Conservation (phyloP, 2,113 vertebrate species). For the Arvicanthis niloticus region DNA sequence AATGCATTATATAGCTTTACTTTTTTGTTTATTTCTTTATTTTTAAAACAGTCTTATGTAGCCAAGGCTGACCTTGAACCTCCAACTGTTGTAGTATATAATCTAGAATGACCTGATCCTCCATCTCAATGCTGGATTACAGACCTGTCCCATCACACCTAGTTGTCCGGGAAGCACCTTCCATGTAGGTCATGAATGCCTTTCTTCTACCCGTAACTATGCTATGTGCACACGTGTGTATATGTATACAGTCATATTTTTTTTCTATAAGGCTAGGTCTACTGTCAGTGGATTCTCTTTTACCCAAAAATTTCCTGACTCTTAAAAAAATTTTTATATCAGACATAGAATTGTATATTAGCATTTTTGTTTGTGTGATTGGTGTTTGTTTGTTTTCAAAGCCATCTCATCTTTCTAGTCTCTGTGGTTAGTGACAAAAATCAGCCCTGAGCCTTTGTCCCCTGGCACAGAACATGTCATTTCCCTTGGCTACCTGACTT, state of each 20-base stretch:
- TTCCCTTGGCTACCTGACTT: not conserved
- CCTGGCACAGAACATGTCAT: not conserved
- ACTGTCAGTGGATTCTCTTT: too few species aligned
- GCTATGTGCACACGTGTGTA: not conserved
- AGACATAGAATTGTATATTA: not conserved
- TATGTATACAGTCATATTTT: not conserved
- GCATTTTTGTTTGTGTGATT: not conserved
- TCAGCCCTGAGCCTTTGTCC: not conserved
- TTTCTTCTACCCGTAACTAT: not conserved
- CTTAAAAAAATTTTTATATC: conserved; percentile 1
- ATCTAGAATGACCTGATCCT: not conserved
- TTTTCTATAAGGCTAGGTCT: too few species aligned
- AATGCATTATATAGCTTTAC: not conserved
- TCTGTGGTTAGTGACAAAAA: not conserved
- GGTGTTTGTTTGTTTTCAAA: not conserved
- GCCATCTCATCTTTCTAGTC: not conserved
- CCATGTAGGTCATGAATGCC: not conserved
- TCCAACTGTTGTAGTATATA: not conserved
- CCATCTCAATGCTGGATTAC: not conserved
- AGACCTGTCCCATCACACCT: not conserved
- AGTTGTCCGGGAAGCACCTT: not conserved
- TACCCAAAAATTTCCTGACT: not conserved
- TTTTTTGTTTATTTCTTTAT: not conserved
- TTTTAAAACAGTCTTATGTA: not conserved
- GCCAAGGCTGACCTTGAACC: not conserved